Evolutionary conservation across 2,797 vertebrate genomes (phyloP).

Genomic region (Sardinella longiceps): DNA sequence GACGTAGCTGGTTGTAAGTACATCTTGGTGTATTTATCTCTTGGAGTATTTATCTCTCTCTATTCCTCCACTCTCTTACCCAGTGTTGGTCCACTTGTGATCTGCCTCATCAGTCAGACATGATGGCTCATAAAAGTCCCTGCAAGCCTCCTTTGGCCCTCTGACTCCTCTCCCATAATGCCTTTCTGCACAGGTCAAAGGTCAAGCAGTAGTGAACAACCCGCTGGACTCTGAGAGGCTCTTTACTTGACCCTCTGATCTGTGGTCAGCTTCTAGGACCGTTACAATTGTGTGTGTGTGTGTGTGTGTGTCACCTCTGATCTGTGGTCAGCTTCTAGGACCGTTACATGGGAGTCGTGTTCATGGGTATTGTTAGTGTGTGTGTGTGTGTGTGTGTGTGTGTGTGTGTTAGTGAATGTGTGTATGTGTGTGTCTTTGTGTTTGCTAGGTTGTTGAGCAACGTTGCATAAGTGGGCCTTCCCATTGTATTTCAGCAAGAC

Average conservation of each 20-base stretch:
- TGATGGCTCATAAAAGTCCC: neutral
- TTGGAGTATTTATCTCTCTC: too few species aligned
- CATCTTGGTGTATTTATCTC: neutral
- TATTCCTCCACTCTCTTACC: neutral
- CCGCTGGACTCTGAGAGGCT: neutral
- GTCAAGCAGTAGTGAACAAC: neutral
- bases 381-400: conserved; percentile 20
- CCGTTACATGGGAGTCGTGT: neutral
- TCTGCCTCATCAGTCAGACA: neutral
- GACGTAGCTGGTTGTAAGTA: neutral
- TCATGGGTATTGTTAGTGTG: conserved; percentile 3
- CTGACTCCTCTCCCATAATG: neutral
- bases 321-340: neutral
- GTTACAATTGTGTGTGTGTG: conserved; percentile 13
- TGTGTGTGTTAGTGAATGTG: too few species aligned
- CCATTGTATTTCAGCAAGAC: neutral
- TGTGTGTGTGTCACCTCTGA: neutral
- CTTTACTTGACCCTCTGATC: neutral
- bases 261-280: neutral
- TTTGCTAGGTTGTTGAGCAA: neutral
- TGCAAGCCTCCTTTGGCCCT: neutral
- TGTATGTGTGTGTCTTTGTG: conserved; percentile 13
- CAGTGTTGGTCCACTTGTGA: neutral
- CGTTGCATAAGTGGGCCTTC: neutral
- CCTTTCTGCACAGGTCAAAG: neutral